Evolutionary conservation across 2,797 vertebrate species (phyloP).

Genomic region (Chaetophractus vellerosus): DNA sequence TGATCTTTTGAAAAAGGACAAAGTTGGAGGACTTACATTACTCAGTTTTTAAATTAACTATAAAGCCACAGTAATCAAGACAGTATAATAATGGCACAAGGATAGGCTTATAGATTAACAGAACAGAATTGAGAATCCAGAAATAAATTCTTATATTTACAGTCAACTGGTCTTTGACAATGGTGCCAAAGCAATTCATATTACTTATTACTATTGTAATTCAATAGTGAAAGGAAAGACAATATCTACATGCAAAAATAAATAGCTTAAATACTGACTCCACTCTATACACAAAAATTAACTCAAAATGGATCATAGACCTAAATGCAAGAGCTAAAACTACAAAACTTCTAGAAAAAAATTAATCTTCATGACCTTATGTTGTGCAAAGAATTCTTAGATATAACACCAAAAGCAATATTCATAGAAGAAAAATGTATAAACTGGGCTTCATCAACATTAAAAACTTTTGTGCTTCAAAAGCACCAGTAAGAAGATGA

Average conservation of each 20-base stretch:
- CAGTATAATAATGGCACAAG: neutral
- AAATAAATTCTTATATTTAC: neutral
- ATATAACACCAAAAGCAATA: neutral
- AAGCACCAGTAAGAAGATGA: neutral
- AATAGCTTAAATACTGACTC: neutral
- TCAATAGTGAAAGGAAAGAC: neutral
- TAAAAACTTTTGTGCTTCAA: neutral
- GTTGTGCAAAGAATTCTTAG: neutral
- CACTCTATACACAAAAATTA: neutral
- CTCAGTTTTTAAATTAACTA: neutral
- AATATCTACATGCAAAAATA: neutral
- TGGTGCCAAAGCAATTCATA: neutral
- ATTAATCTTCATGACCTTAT: neutral
- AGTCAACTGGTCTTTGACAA: neutral
- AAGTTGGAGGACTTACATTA: neutral
- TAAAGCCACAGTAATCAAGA: neutral
- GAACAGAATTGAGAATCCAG: neutral
- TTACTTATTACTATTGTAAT: neutral
- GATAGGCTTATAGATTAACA: neutral
- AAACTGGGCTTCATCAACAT: neutral
- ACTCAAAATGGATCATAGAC: neutral
- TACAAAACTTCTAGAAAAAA: neutral
- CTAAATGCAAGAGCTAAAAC: neutral
- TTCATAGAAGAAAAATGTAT: neutral
- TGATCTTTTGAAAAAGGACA: neutral